A percentile compares a stretch with the other conserved stretches of the same genome.
phyloP scores from a whole-genome alignment of 2,113 vertebrate genomes.

The Gobio gobio region DNA sequence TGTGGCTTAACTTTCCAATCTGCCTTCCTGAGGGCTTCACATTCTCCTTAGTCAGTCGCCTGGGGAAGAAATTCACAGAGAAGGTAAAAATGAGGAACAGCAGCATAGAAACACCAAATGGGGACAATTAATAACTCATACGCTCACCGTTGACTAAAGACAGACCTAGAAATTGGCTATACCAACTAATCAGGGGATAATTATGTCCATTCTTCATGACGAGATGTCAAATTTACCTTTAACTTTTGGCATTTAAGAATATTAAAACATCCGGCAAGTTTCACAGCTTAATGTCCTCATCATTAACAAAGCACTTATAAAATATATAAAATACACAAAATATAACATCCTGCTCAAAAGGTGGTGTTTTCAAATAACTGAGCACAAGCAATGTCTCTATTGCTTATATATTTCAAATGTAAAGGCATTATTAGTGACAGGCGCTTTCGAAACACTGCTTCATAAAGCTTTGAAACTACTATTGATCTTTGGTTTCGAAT shows the following conservation, averaged over 20 bases:
- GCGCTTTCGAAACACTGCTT: neutral
- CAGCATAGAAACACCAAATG: neutral
- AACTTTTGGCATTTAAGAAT: too few species aligned
- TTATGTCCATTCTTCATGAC: neutral
- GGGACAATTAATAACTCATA: neutral
- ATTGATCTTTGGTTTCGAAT: neutral
- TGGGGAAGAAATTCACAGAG: conserved; percentile 61
- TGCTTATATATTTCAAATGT: neutral
- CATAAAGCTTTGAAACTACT: neutral
- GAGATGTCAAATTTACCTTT: too few species aligned
- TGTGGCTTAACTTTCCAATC: conserved; percentile 98
- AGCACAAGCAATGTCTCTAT: neutral
- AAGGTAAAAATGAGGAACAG: neutral
- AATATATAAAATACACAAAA: too few species aligned
- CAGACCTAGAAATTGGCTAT: neutral
- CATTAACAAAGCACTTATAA: too few species aligned
- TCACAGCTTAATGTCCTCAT: too few species aligned
- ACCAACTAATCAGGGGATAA: neutral
- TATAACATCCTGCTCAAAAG: too few species aligned
- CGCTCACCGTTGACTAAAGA: neutral
- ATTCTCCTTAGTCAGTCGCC: conserved; percentile 98
- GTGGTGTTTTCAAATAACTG: neutral
- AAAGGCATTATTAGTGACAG: neutral
- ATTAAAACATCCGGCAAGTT: too few species aligned
- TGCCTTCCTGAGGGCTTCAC: conserved; percentile 99